Evolutionary conservation across 2,113 vertebrate genomes (phyloP), one percentile per base, ranked within the genome.

Genomic region (Elanus axillaris): DNA sequence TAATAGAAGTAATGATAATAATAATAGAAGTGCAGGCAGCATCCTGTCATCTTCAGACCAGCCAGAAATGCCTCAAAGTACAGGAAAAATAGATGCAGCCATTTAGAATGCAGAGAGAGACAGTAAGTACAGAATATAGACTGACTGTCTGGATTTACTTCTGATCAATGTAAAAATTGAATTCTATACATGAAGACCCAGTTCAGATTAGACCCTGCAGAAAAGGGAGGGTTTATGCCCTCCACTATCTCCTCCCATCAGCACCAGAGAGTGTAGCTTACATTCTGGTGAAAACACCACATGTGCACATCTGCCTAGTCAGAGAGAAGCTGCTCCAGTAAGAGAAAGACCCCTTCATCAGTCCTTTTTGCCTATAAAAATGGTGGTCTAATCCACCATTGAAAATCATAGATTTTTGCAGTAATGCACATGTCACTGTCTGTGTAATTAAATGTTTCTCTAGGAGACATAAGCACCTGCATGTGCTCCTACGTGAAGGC

Each of bases 241-340:
- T 26, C 10, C 21, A 21, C 9, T 40, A 7, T 50, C 21, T 63
- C 26, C 13, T 72, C 26, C 18, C 5, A 29, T 62, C 43, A 59
- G 1, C 20, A 38, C 11, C 6, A 23, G 45, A 32, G 21, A 52
- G 36, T 3, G 2, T 40, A 40, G 36, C 1, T 74, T 48, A 36
- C 1, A 5, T 25, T 56, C 22, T n/a, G 10, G 10, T 47, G 26
- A 76, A 76, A 64, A 56, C 2, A 1, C 3, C 10, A 18, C 3
- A 14, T 22, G 1, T 20, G 2, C 31, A 23, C 36, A 16, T 31
- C 16, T 45, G 11, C 11, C 40, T 58, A 47, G 13, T 34, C 13
- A 76, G 53, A 83, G 43, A 53, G 91, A 71, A 72, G 5, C 11
- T 82, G 27, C 8, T 78, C 12, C 21, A 62, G 19, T 8, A 66